These are phyloP conservation scores for Lasioglossum figueresi DNA, from an alignment of 2,888 invertebrate species.

Conservation along the genomic window DNA sequence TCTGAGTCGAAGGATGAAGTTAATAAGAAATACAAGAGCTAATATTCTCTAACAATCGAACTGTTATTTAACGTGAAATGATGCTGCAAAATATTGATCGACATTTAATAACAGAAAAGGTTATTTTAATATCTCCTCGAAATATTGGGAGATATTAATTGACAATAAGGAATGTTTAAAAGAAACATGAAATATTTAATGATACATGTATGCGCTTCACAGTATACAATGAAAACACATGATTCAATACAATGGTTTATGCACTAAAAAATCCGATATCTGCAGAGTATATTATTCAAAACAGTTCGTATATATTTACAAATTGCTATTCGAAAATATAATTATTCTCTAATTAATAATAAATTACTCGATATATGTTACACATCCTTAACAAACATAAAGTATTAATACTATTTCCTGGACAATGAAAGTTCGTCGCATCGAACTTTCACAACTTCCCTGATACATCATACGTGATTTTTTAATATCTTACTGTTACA, in stretches of 20 bases:
- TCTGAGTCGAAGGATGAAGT: background rate
- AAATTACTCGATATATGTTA: constrained; percentile 61
- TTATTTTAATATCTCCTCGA: background rate
- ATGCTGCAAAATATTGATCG: background rate
- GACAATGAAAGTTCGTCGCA: constrained; percentile 42
- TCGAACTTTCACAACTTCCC: constrained; percentile 48
- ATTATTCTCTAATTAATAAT: constrained; percentile 43
- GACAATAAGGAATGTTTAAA: background rate
- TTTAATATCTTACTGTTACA: background rate
- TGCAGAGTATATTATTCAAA: constrained; percentile 23
- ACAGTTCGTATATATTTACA: constrained; percentile 36
- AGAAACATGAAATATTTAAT: constrained; percentile 7
- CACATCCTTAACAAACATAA: constrained; percentile 42
- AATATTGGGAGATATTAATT: background rate
- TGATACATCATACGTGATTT: constrained; percentile 36
- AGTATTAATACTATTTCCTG: constrained; percentile 67
- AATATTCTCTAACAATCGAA: background rate
- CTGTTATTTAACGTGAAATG: background rate
- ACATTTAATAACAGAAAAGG: background rate
- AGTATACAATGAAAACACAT: constrained; percentile 26
- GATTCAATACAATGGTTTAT: constrained; percentile 39
- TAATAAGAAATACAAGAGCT: too few relatives aligned
- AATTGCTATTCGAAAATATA: constrained; percentile 18
- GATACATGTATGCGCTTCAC: constrained; percentile 4
- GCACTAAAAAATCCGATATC: constrained; percentile 13